These are phyloP conservation scores for Nymphalis polychloros DNA, from an alignment of 2,888 invertebrate species.

Conservation along the genomic window DNA sequence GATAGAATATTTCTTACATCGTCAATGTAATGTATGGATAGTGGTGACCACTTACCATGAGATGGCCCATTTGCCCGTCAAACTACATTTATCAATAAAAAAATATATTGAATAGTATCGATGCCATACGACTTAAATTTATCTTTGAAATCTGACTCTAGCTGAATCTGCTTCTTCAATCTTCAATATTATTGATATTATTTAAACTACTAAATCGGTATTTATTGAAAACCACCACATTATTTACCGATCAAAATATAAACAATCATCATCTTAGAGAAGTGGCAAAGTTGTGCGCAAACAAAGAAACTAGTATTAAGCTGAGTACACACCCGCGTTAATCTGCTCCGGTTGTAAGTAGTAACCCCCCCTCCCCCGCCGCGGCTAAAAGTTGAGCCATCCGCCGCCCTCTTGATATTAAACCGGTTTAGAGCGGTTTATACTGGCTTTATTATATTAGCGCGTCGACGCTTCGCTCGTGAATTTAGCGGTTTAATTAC, in stretches of 20 bases:
- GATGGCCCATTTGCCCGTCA: too few species aligned
- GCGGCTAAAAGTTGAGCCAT: slow-evolving; percentile 68
- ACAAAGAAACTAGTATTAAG: slow-evolving; percentile 68
- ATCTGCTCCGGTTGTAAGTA: slow-evolving; percentile 63
- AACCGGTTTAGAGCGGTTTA: slow-evolving; percentile 75
- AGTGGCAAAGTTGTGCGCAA: slow-evolving; percentile 43
- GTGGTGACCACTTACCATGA: too few species aligned
- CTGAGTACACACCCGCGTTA: slow-evolving; percentile 53
- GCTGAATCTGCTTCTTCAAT: too few species aligned
- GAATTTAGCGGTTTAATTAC: slow-evolving; percentile 69
- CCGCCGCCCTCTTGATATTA: slow-evolving; percentile 68
- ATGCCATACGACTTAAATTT: too few species aligned
- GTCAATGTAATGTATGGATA: too few species aligned
- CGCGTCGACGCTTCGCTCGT: slow-evolving; percentile 61
- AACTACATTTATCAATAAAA: too few species aligned
- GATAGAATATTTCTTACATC: too few species aligned
- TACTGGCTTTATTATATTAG: slow-evolving; percentile 78
- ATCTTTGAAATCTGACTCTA: too few species aligned
- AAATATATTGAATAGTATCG: too few species aligned
- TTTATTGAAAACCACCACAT: neutral
- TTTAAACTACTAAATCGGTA: neutral
- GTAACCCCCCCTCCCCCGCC: slow-evolving; percentile 46
- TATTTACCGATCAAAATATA: neutral
- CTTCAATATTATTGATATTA: neutral
- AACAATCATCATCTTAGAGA: neutral